These are phyloP conservation scores for Solenopsis invicta DNA, from an alignment of 1,140 invertebrate genomes.

Conservation along the genomic window DNA sequence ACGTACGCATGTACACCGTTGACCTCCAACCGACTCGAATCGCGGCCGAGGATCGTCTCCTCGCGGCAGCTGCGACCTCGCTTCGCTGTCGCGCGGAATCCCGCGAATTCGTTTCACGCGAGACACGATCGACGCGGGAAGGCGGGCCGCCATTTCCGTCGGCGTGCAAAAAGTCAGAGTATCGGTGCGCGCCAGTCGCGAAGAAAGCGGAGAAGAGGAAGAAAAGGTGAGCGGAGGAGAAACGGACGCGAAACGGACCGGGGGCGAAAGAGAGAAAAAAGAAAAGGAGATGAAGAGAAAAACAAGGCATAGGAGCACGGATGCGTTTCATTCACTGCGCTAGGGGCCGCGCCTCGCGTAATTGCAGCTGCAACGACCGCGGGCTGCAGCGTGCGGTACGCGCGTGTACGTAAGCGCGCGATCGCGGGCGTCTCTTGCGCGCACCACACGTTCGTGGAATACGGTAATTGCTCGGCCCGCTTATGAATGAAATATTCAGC, in stretches of 20 bases:
- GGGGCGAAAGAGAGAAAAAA: not conserved
- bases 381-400: conserved; percentile 32
- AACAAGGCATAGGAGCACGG: conserved; percentile 8
- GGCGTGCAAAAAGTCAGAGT: conserved; percentile 60
- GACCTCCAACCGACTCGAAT: conserved; percentile 42
- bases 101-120: conserved; percentile 54
- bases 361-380: conserved; percentile 75
- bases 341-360: conserved; percentile 71
- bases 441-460: conserved; percentile 74
- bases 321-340: conserved; percentile 78
- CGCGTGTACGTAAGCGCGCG: conserved; percentile 51
- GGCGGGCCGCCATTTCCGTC: conserved; percentile 50
- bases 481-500: conserved; percentile 85
- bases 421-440: conserved; percentile 50
- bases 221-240: not conserved
- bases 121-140: conserved; percentile 15
- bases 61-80: conserved; percentile 10
- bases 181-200: conserved; percentile 8
- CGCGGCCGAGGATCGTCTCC: not conserved
- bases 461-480: conserved; percentile 75
- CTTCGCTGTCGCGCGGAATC: conserved; percentile 43
- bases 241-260: not conserved
- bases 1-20: conserved; percentile 18
- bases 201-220: not conserved
- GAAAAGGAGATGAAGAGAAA: not conserved